Evolutionary conservation across 2,797 vertebrate species (phyloP).

Genomic region (Acrocephalus scirpaceus): DNA sequence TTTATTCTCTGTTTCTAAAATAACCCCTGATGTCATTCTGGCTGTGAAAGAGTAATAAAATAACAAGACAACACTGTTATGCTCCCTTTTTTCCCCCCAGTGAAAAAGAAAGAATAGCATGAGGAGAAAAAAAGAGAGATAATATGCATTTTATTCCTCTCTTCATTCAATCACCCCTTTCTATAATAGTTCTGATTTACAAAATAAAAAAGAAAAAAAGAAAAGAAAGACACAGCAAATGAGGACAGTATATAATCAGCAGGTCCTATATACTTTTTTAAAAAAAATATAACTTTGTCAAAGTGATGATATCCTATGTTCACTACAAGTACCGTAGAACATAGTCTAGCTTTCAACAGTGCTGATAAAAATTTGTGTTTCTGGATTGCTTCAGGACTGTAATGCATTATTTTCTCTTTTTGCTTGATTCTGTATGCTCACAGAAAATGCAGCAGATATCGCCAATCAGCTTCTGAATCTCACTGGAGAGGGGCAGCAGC

Average conservation of each 20-base stretch:
- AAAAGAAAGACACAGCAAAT: not conserved
- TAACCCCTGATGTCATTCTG: not conserved
- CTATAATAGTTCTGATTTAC: not conserved
- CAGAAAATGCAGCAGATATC: conserved; percentile 88
- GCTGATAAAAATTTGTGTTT: not conserved
- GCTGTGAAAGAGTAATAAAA: not conserved
- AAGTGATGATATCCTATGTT: not conserved
- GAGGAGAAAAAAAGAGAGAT: not conserved
- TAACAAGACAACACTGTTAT: not conserved
- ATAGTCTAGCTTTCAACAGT: not conserved
- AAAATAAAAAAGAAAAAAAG: not conserved
- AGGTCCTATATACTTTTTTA: not conserved
- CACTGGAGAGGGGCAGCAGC: conserved; percentile 81
- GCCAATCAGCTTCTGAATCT: conserved; percentile 87
- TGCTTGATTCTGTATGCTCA: not conserved
- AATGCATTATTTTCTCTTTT: not conserved
- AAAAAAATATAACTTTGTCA: not conserved
- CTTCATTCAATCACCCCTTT: not conserved
- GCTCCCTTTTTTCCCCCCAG: not conserved
- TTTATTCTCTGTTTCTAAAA: not conserved
- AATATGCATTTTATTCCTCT: not conserved
- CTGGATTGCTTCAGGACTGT: not conserved
- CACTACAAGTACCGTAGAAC: not conserved
- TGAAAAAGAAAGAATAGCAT: not conserved
- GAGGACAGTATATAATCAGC: not conserved